Percentiles rank a stretch among this genome's conserved stretches.
Evolutionary conservation across 2,888 invertebrate genomes (phyloP).

Genomic region (Heteromyza rotundicornis): DNA sequence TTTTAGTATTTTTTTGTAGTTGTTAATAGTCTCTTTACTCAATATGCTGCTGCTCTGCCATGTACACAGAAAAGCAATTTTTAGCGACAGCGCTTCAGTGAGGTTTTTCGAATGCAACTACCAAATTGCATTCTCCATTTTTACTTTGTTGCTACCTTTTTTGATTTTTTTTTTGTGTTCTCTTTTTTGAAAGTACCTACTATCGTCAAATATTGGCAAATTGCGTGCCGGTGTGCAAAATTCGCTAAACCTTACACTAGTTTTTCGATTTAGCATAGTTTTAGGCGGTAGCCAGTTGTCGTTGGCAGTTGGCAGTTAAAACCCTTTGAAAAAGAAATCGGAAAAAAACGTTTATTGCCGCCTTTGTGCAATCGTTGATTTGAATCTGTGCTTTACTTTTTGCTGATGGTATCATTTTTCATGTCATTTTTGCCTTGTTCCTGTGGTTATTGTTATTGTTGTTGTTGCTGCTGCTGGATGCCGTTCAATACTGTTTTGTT

Average conservation of each 20-base stretch:
- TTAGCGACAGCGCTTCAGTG: too few species aligned
- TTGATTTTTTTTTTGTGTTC: conserved; percentile 5
- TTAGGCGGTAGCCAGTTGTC: background rate
- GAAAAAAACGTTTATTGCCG: too few species aligned
- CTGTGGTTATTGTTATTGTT: background rate
- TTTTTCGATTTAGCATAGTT: background rate
- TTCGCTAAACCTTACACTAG: background rate
- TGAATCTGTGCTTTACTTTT: conserved; percentile 25
- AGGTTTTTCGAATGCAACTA: too few species aligned
- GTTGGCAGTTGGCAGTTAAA: too few species aligned
- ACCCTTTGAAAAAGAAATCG: too few species aligned
- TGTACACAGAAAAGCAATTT: background rate
- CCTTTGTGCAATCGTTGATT: conserved; percentile 20
- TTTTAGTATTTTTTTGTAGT: conserved; percentile 1
- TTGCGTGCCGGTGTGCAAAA: background rate
- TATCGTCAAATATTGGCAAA: conserved; percentile 24
- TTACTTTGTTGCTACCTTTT: conserved; percentile 7
- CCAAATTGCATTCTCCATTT: background rate
- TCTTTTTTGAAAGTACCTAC: background rate
- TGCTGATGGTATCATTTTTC: conserved; percentile 7
- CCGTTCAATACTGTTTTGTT: too few species aligned
- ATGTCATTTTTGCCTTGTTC: background rate
- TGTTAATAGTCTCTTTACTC: conserved; percentile 2
- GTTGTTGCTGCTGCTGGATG: too few species aligned
- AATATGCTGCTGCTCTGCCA: too few species aligned